Evolutionary conservation across 2,888 invertebrate species (phyloP), one percentile per base, ranked within the genome.

Genomic region (Disparrhopalites patrizii): DNA sequence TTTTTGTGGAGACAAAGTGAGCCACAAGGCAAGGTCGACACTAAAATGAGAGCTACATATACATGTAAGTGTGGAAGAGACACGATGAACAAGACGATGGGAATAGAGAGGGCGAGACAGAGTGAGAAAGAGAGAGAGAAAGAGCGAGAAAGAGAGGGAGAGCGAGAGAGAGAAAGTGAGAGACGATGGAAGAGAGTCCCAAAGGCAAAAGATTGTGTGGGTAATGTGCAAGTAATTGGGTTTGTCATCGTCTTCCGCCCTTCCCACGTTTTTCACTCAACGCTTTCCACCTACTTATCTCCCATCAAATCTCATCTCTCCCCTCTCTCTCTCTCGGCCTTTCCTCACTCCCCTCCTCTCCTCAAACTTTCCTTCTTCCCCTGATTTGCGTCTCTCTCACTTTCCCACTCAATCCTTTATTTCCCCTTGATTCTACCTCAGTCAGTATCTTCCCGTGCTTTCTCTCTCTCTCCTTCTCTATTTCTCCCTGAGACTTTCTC

Each of bases 201-300:
- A 67, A 30, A 57, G 66, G 66, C 66, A 20, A 67, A 67, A 67
- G 66, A 67, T 67, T 67, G 66, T 67, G 66, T 66, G 51, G 66
- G 66, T 66, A 66, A 66, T 66, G 66, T 66, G 66, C 66, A 62
- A 63, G 62, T 67, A 67, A 67, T 67, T 67, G 57, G 62, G 51
- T 67, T 67, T 67, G 62, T 62, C 62, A 62, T 62, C 62, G 33
- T 50, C 62, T 38, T 56, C 38, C 25, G 33, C 23, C 57, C 40
- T 30, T 40, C 36, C 33, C 62, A 56, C 66, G 52, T 67, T 62
- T 62, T 67, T 63, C 66, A 62, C 56, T 67, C 66, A 67, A 58
- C 62, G 51, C 57, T 67, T 62, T 52, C 58, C 50, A 50, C 66
- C 66, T 55, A 62, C 60, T 67, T 58, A 66, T 50, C 60, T 31